phyloP scores from a whole-genome alignment of 1,140 invertebrate species.

The Idris sp. region DNA sequence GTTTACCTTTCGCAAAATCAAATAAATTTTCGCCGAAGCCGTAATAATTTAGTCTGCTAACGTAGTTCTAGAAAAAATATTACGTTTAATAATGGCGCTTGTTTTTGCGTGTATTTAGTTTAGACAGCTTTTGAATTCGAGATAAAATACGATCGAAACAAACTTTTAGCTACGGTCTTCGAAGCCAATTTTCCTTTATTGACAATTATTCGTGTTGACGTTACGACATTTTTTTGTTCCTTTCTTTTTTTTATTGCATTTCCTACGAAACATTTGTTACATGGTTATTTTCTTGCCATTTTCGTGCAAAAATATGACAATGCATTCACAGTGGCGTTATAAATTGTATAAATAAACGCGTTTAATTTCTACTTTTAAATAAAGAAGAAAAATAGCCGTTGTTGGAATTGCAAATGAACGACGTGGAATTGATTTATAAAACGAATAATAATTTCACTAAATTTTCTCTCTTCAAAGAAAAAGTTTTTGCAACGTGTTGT shows the following conservation, averaged over 20 bases:
- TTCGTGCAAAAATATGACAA: conserved; percentile 16
- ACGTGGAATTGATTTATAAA: conserved; percentile 1
- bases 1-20: conserved; percentile 27
- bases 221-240: conserved; percentile 43
- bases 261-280: conserved; percentile 29
- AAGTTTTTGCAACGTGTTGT: neutral
- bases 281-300: conserved; percentile 6
- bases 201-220: conserved; percentile 38
- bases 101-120: conserved; percentile 30
- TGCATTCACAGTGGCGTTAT: conserved; percentile 4
- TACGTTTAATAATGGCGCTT: conserved; percentile 28
- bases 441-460: neutral
- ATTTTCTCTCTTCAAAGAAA: neutral
- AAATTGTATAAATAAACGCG: conserved; percentile 14
- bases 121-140: conserved; percentile 23
- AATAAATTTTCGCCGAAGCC: conserved; percentile 22
- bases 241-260: conserved; percentile 38
- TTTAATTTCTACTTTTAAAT: conserved; percentile 2
- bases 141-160: conserved; percentile 25
- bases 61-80: conserved; percentile 19
- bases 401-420: conserved; percentile 1
- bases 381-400: conserved; percentile 1
- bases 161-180: conserved; percentile 21
- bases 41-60: conserved; percentile 18
- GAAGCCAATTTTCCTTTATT: conserved; percentile 40